Evolutionary conservation across 2,888 invertebrate genomes (phyloP).

Genomic region (Druceiella hillmani): DNA sequence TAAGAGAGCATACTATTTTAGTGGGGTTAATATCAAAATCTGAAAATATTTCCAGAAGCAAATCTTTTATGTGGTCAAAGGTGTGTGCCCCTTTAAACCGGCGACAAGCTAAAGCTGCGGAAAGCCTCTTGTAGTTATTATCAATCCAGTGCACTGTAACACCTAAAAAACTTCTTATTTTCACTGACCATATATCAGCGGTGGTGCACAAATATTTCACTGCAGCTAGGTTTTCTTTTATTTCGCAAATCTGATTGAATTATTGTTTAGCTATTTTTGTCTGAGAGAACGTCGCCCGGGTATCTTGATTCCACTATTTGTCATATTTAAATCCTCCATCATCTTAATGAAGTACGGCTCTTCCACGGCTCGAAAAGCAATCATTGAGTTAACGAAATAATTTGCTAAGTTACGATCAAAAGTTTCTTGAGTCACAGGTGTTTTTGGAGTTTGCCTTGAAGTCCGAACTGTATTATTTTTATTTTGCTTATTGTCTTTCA

Average conservation of each 20-base stretch:
- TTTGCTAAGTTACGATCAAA: conserved; percentile 14
- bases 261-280: too few species aligned
- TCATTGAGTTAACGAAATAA: conserved; percentile 15
- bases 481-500: conserved; percentile 11
- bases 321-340: conserved; percentile 9
- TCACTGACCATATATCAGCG: conserved; percentile 17
- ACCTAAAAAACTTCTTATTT: conserved; percentile 15
- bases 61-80: conserved; percentile 12
- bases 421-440: conserved; percentile 13
- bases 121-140: conserved; percentile 11
- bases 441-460: conserved; percentile 7
- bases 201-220: conserved; percentile 13
- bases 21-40: conserved; percentile 11
- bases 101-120: conserved; percentile 15
- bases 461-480: conserved; percentile 13
- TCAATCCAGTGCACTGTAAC: conserved; percentile 20
- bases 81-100: conserved; percentile 16
- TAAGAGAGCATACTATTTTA: conserved; percentile 12
- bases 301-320: conserved; percentile 10
- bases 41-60: conserved; percentile 13
- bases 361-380: conserved; percentile 11
- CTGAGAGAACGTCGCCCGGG: too few species aligned
- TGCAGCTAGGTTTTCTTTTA: conserved; percentile 11
- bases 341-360: conserved; percentile 14
- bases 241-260: not conserved